These are phyloP conservation scores for Merops nubicus DNA, from an alignment of 2,113 vertebrate species.

Conservation along the genomic window DNA sequence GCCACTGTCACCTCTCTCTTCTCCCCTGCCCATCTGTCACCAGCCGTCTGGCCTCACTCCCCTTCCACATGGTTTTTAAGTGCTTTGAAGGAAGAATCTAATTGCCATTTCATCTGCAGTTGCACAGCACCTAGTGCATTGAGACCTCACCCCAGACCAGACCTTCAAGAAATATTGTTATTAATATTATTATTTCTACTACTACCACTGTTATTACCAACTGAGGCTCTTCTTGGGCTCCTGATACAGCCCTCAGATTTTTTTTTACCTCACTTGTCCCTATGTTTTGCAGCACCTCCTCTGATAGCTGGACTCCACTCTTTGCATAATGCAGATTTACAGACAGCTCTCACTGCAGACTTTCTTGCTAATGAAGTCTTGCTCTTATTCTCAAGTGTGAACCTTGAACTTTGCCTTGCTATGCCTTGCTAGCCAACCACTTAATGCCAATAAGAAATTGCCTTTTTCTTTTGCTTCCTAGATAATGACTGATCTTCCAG, in stretches of 20 bases:
- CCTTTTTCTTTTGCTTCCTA: not conserved
- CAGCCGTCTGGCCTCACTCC: not conserved
- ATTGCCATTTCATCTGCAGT: not conserved
- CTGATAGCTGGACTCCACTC: not conserved
- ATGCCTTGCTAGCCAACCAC: not conserved
- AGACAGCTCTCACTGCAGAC: not conserved
- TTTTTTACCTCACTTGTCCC: not conserved
- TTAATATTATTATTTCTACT: not conserved
- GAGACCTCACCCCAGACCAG: not conserved
- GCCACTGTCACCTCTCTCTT: not conserved
- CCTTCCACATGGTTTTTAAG: not conserved
- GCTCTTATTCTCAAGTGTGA: not conserved
- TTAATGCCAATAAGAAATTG: not conserved
- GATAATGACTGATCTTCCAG: not conserved
- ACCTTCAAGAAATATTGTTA: not conserved
- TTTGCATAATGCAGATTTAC: not conserved
- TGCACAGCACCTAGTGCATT: not conserved
- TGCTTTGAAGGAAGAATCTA: not conserved
- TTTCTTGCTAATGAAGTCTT: not conserved
- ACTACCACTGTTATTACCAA: not conserved
- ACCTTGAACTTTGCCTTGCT: not conserved
- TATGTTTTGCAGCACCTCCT: not conserved
- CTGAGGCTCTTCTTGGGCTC: not conserved
- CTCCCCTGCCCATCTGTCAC: not conserved
- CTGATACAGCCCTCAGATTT: not conserved